Conservation (phyloP, 2,797 vertebrate species). For the Arnoldichthys spilopterus region DNA sequence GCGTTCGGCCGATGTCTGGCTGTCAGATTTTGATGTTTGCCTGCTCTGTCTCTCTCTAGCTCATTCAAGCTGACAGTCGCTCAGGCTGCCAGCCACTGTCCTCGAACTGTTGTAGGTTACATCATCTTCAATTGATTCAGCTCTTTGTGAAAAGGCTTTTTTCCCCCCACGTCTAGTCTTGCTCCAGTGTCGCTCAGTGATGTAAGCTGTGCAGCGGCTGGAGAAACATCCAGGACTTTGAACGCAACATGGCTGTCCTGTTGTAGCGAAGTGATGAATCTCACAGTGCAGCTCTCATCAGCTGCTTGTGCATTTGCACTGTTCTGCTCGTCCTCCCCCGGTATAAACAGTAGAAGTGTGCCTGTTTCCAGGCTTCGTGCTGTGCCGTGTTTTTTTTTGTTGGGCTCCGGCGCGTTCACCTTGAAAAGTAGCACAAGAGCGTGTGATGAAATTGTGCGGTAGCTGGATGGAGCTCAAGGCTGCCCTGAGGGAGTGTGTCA, state of each 20-base stretch:
- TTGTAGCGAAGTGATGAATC: neutral
- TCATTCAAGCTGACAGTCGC: neutral
- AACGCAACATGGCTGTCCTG: neutral
- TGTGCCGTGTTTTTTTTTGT: neutral
- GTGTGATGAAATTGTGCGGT: neutral
- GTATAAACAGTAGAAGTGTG: neutral
- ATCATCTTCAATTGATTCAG: conserved; percentile 2
- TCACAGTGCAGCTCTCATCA: neutral
- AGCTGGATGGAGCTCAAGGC: neutral
- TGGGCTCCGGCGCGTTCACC: neutral
- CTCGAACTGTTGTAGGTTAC: neutral
- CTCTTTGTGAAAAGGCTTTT: neutral
- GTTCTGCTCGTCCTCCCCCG: neutral
- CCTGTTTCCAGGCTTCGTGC: neutral
- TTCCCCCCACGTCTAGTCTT: neutral
- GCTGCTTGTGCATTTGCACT: neutral
- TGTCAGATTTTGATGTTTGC: conserved; percentile 7
- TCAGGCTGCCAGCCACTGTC: neutral
- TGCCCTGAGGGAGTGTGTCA: neutral
- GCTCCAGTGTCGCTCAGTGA: neutral
- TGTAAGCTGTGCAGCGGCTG: neutral
- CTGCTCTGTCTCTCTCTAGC: conserved; percentile 1
- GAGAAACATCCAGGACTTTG: neutral
- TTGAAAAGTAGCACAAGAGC: neutral
- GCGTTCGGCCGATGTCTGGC: neutral